phyloP scores from a whole-genome alignment of 2,797 vertebrate genomes.

The Sebastolobus alascanus region DNA sequence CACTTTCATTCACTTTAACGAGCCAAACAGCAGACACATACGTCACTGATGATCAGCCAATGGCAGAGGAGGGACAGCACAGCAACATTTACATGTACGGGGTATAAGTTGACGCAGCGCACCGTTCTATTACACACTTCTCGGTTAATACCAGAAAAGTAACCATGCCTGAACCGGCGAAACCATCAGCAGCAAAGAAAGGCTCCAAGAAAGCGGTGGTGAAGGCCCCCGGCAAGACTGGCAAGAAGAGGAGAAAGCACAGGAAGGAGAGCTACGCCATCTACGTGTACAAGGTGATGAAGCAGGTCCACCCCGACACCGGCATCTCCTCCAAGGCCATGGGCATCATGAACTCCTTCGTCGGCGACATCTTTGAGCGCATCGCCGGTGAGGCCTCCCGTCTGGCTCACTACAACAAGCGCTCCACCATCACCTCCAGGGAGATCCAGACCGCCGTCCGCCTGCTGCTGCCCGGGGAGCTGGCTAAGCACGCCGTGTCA shows the following conservation, averaged over 20 bases:
- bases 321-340: conserved; percentile 83
- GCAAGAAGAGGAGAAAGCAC: background rate
- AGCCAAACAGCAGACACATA: too few species aligned
- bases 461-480: too few species aligned
- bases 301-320: conserved; percentile 80
- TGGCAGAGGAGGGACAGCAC: background rate
- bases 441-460: too few species aligned
- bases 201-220: conserved; percentile 38
- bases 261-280: conserved; percentile 20
- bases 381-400: conserved; percentile 82
- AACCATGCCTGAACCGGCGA: too few species aligned
- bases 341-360: conserved; percentile 89
- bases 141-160: too few species aligned
- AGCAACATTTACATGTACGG: rapidly evolving
- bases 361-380: conserved; percentile 87
- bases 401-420: conserved; percentile 87
- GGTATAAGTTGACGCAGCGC: background rate
- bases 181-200: conserved; percentile 11
- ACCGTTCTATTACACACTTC: too few species aligned
- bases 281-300: conserved; percentile 64
- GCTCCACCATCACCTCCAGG: conserved; percentile 71
- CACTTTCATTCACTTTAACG: too few species aligned
- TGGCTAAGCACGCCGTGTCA: too few species aligned
- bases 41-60: background rate
- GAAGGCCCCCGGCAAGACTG: conserved; percentile 3